Evolutionary conservation across 2,888 invertebrate genomes (phyloP).

Genomic region (Phrixothrix hirtus): DNA sequence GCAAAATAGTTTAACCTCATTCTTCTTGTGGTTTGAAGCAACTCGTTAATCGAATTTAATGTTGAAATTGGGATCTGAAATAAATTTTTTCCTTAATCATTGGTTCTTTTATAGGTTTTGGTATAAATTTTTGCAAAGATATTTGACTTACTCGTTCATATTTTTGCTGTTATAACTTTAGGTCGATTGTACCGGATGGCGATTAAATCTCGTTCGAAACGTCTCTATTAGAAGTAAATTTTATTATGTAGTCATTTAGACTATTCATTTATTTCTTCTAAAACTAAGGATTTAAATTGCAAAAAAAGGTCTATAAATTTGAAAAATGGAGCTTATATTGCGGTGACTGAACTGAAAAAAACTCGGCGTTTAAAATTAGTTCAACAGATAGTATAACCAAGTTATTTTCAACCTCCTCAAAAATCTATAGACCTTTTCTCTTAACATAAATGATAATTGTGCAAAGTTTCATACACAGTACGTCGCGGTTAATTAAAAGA

Average conservation of each 20-base stretch:
- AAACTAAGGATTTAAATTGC: conserved; percentile 5
- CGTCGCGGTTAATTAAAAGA: too few species aligned
- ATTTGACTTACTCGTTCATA: conserved; percentile 37
- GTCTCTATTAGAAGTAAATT: conserved; percentile 38
- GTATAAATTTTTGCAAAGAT: too few species aligned
- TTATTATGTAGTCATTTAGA: background rate
- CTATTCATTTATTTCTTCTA: background rate
- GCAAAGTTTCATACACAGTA: too few species aligned
- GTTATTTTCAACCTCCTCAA: too few species aligned
- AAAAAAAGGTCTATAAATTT: conserved; percentile 1
- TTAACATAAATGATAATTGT: too few species aligned
- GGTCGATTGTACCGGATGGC: conserved; percentile 42
- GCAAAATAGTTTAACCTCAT: conserved; percentile 27
- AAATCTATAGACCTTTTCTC: too few species aligned
- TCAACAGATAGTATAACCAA: too few species aligned
- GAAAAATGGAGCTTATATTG: background rate
- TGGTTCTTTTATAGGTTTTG: too few species aligned
- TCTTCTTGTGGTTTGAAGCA: conserved; percentile 49
- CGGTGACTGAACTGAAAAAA: too few species aligned
- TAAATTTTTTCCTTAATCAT: too few species aligned
- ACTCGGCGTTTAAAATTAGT: too few species aligned
- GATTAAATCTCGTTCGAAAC: conserved; percentile 42
- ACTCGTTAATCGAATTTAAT: conserved; percentile 49
- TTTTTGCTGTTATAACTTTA: conserved; percentile 47
- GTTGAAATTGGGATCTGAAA: conserved; percentile 52